Evolutionary conservation across 1,140 invertebrate species (phyloP).

Genomic region (Heliconius melpomene): DNA sequence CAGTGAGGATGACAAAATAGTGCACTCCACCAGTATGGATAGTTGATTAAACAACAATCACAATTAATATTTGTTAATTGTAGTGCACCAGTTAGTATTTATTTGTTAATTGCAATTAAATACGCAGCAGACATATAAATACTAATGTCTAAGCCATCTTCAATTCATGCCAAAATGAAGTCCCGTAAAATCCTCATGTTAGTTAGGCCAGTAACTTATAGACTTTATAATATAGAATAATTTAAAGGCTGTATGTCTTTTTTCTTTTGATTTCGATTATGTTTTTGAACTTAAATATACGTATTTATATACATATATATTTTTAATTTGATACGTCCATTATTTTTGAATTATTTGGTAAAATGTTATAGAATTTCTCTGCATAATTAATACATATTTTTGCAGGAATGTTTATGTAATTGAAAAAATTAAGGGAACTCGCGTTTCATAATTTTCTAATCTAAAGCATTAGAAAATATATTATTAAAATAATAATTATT

Average conservation of each 20-base stretch:
- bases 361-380: not conserved
- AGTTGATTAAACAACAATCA: not conserved
- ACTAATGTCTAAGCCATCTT: not conserved
- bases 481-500: too few relatives aligned
- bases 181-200: not conserved
- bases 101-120: not conserved
- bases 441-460: not conserved
- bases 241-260: not conserved
- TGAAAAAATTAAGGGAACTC: not conserved
- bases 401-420: not conserved
- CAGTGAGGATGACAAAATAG: constrained; percentile 31
- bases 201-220: constrained; percentile 6
- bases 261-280: not conserved
- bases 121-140: not conserved
- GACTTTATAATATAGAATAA: not conserved
- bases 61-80: not conserved
- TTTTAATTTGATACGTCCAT: not conserved
- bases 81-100: not conserved
- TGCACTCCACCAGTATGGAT: constrained; percentile 30
- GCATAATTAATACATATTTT: not conserved
- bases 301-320: not conserved
- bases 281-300: not conserved
- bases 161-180: not conserved
- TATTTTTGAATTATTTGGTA: not conserved
- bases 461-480: too few relatives aligned